Percentiles rank a stretch among this genome's conserved stretches.
Conservation (phyloP, 2,888 invertebrate genomes). For the Ichneumoninae sp. region DNA sequence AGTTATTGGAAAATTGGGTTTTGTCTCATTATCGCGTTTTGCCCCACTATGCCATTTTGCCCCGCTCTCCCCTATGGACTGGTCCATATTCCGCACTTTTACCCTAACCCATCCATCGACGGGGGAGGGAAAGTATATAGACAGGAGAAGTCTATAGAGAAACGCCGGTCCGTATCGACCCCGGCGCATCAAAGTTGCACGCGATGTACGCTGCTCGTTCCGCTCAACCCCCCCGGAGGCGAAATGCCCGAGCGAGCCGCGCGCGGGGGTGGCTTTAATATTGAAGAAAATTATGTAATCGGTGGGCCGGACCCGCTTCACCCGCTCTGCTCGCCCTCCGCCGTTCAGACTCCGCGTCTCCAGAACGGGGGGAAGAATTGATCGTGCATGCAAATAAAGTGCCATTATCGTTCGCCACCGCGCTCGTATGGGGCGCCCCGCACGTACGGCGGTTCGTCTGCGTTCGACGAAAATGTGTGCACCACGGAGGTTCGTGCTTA, state of each 20-base stretch:
- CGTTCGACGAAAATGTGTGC: conserved; percentile 54
- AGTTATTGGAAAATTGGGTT: too few species aligned
- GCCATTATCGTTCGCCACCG: conserved; percentile 75
- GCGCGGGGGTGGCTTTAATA: conserved; percentile 79
- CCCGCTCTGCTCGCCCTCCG: conserved; percentile 38
- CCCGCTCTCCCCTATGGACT: too few species aligned
- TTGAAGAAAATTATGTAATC: conserved; percentile 83
- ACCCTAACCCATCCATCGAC: conserved; percentile 45
- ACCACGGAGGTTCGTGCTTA: conserved; percentile 42
- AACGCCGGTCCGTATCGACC: conserved; percentile 73
- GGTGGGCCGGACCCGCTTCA: conserved; percentile 71
- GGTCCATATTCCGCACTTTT: too few species aligned
- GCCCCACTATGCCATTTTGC: too few species aligned
- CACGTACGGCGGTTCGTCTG: not conserved
- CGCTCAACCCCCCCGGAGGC: conserved; percentile 44
- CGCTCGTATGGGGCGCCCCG: conserved; percentile 59
- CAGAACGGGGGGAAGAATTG: conserved; percentile 73
- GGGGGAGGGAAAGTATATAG: conserved; percentile 48
- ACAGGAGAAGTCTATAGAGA: conserved; percentile 41
- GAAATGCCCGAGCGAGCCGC: conserved; percentile 57
- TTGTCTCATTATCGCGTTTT: too few species aligned
- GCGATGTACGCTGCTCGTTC: conserved; percentile 73
- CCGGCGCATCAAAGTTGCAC: conserved; percentile 82
- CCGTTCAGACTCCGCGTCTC: conserved; percentile 58
- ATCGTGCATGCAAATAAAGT: conserved; percentile 82